Evolutionary conservation across 2,888 invertebrate genomes (phyloP), one percentile per base, ranked within the genome.

Genomic region (Synanthedon tipuliformis): DNA sequence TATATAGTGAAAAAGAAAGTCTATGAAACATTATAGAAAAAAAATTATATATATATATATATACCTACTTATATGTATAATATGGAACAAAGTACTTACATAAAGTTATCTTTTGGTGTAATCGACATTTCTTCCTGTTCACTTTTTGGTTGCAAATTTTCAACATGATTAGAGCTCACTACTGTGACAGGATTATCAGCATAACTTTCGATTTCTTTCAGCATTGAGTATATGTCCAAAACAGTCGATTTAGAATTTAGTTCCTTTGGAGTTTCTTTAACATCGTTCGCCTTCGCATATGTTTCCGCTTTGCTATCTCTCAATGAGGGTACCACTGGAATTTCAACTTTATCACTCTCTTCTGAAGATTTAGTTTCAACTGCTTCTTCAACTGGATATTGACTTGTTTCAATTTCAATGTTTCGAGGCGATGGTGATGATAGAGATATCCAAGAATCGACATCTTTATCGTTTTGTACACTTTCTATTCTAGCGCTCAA

Each of bases 401-500:
- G 34, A 16, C 50, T 48, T 50, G 67, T 64, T 51, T 71, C 72
- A 53, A 70, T 58, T 45, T 81, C 77, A 15, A 73, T 53, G 34
- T 70, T 50, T 59, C 78, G 73, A 3, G 88, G 85, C 7, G 84
- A 79, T 12, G 80, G 73, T n/a, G 75, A 76, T 3, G 83, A 73
- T 12, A 86, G 59, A 1, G 88, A 87, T 80, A 88, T 84, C 88
- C 88, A 88, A 1, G 88, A 88, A 58, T 85, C 87, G 40, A 88
- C 69, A 55, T 88, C 88, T 69, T 78, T 84, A 52, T 88, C 87
- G 50, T 80, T 79, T 55, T 85, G 75, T 2, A 86, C 80, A 41
- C 75, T 68, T 50, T 83, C 83, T 53, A 84, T 75, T 59, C 87
- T 77, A 51, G 87, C 83, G 52, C 86, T 87, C 13, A 78, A 57